These are phyloP conservation scores for Pao palembangensis DNA, from an alignment of 2,113 vertebrate species.

Conservation along the genomic window DNA sequence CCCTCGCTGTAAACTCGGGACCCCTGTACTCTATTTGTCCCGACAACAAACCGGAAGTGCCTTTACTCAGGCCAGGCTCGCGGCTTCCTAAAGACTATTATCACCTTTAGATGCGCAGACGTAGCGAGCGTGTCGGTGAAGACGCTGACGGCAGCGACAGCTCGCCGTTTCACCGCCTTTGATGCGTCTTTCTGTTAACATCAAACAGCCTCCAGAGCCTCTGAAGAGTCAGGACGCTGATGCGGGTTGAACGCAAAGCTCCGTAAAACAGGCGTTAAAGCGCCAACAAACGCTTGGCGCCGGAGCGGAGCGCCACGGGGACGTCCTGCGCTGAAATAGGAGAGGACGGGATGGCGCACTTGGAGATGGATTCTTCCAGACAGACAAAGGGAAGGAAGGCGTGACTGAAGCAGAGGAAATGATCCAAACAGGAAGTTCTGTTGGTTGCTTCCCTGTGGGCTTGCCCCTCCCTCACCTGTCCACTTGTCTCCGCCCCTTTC, in stretches of 20 bases:
- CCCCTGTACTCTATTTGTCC: too few species aligned
- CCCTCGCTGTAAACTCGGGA: too few species aligned
- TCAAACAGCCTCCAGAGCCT: slow-evolving; percentile 31
- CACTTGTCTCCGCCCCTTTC: too few species aligned
- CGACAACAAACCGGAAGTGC: background rate
- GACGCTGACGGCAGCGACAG: slow-evolving; percentile 4
- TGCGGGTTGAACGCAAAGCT: slow-evolving; percentile 15
- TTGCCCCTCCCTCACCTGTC: too few species aligned
- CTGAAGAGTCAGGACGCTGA: slow-evolving; percentile 15
- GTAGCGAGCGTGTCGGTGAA: background rate
- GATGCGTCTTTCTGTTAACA: slow-evolving; percentile 23
- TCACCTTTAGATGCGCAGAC: background rate
- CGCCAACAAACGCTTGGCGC: slow-evolving; percentile 40
- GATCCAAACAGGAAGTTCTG: too few species aligned
- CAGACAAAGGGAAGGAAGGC: background rate
- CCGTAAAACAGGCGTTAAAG: slow-evolving; percentile 38
- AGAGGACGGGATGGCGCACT: slow-evolving; percentile 31
- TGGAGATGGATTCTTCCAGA: background rate
- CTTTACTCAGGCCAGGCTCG: background rate
- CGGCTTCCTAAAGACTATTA: background rate
- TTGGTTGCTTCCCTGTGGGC: too few species aligned
- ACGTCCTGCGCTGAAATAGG: slow-evolving; percentile 6
- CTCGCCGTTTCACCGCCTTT: background rate
- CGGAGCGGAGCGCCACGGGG: slow-evolving; percentile 21
- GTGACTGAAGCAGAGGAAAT: background rate